These are phyloP conservation scores for Taurulus bubalis DNA, from an alignment of 2,113 vertebrate species.

Conservation along the genomic window DNA sequence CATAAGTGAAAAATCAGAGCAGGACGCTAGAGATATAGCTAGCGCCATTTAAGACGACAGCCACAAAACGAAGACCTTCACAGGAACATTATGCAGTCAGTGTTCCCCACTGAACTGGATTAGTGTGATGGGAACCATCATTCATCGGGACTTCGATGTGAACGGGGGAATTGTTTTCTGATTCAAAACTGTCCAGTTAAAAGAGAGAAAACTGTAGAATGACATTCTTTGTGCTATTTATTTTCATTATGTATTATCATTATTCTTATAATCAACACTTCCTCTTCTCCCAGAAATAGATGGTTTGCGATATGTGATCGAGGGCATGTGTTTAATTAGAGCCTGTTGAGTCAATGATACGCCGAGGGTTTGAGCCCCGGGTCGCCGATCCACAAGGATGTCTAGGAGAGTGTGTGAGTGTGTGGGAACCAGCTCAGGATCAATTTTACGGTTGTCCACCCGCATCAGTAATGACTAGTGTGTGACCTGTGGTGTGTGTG, in stretches of 20 bases:
- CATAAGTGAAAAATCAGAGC: constrained; percentile 42
- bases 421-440: constrained; percentile 25
- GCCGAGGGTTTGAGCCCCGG: neutral
- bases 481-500: constrained; percentile 30
- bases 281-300: neutral
- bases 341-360: neutral
- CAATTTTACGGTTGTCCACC: constrained; percentile 46
- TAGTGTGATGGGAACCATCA: neutral
- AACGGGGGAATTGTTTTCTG: neutral
- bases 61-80: neutral
- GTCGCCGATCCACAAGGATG: constrained; percentile 11
- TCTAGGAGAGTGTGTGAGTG: neutral
- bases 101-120: constrained; percentile 5
- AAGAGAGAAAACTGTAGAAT: neutral
- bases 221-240: neutral
- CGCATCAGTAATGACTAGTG: constrained; percentile 39
- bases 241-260: neutral
- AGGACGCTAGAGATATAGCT: constrained; percentile 17
- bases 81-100: constrained; percentile 25
- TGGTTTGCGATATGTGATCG: neutral
- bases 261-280: neutral
- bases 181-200: neutral
- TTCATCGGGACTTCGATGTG: neutral
- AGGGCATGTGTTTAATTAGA: constrained; percentile 21
- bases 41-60: neutral